Evolutionary conservation across 2,888 invertebrate genomes (phyloP).

Genomic region (Hipparchia sbordonii): DNA sequence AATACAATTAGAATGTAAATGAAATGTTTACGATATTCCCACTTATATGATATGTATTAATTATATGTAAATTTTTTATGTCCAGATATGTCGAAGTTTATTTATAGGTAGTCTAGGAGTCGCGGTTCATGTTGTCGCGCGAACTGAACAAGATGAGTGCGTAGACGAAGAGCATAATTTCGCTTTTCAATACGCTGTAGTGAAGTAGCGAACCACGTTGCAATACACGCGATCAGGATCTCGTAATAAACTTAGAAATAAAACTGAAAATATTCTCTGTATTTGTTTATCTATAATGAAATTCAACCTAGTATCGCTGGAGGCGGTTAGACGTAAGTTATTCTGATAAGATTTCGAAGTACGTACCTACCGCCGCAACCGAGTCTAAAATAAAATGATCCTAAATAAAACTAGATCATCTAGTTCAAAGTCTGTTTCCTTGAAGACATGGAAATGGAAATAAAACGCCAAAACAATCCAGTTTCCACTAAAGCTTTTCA

Average conservation of each 20-base stretch:
- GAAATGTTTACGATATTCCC: neutral
- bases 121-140: constrained; percentile 3
- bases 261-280: neutral
- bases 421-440: too few relatives aligned
- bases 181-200: neutral
- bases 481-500: neutral
- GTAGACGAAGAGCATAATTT: neutral
- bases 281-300: neutral
- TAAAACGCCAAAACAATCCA: too few relatives aligned
- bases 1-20: neutral
- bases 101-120: constrained; percentile 1
- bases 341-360: too few relatives aligned
- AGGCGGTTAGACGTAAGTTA: too few relatives aligned
- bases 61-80: constrained; percentile 6
- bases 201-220: neutral
- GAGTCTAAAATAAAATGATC: too few relatives aligned
- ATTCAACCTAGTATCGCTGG: too few relatives aligned
- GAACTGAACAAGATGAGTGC: constrained; percentile 35
- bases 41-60: neutral
- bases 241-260: too few relatives aligned
- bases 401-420: too few relatives aligned
- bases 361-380: too few relatives aligned
- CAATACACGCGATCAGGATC: too few relatives aligned
- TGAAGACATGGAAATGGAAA: too few relatives aligned
- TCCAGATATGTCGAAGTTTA: constrained; percentile 3